Base-by-base conservation (phyloP, 1,140 invertebrate genomes). In the Temnothorax longispinosus region DNA sequence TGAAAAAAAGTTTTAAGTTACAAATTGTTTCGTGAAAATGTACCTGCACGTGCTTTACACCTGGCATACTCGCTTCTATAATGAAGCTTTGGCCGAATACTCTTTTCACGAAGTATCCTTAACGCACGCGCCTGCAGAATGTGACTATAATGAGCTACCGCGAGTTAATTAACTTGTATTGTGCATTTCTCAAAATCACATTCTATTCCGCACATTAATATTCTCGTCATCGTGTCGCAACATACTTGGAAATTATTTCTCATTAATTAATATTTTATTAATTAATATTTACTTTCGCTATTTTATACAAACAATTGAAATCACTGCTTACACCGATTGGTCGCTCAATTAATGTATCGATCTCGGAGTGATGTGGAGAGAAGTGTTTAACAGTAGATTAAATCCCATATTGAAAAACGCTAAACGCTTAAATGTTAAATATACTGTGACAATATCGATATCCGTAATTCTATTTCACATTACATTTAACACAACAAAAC, bases 111-210 rank as follows among this genome's bases (percentile, higher is more conserved):
- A 72, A 64, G 67, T 60, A 82, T 82, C 18, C 38, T 3, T 60
- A 82, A 82, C 71, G 65, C 27, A 52, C 41, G 27, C 11, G 7
- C 7, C 13, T 21, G 6, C 52, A 65, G 18, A 72, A 60, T 21
- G 80, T 15, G 4, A 82, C 18, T 60, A 27, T 58, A 82, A 82
- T 38, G 54, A 82, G 41, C 21, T 27, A 82, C 67, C 52, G 18
- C 67, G 65, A 82, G 38, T 82, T 82, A 82, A 82, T 82, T 71
- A 82, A 74, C 80, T 72, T 60, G 80, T 52, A 47, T 82, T 21
- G 52, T 38, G 65, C 52, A 21, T 60, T 58, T 72, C 50, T 82
- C 80, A 72, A 74, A 82, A 58, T 82, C 72, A 58, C 41, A 58
- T 35, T 74, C 18, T 15, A 27, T 47, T n/a, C 4, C 18, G 38